These are phyloP conservation scores for Stegastes partitus DNA, from an alignment of 2,113 vertebrate genomes.

Conservation along the genomic window DNA sequence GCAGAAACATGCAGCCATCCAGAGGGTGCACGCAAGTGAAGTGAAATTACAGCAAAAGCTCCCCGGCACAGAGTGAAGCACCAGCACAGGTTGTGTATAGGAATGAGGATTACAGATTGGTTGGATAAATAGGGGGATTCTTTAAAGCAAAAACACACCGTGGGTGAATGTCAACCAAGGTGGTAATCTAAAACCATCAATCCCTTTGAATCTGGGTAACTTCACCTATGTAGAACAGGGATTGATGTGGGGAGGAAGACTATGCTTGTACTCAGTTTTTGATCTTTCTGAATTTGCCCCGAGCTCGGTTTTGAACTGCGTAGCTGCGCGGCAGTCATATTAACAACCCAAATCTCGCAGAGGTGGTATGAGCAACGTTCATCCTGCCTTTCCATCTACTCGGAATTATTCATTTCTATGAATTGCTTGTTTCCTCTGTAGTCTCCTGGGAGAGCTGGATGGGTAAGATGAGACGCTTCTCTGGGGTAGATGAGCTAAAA, in stretches of 20 bases:
- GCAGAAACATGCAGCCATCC: conserved; percentile 77
- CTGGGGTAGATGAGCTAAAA: conserved; percentile 62
- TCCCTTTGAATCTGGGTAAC: conserved; percentile 69
- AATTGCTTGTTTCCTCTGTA: conserved; percentile 71
- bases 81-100: conserved; percentile 69
- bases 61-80: conserved; percentile 55
- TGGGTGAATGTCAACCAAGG: conserved; percentile 72
- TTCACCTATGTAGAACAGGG: conserved; percentile 64
- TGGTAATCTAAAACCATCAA: conserved; percentile 76
- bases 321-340: conserved; percentile 60
- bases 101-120: conserved; percentile 74
- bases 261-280: conserved; percentile 58
- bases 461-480: conserved; percentile 59
- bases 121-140: conserved; percentile 74
- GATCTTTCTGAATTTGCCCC: conserved; percentile 72
- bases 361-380: conserved; percentile 49
- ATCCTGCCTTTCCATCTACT: conserved; percentile 48
- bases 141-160: conserved; percentile 67
- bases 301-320: conserved; percentile 62
- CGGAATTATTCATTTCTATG: conserved; percentile 74
- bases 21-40: conserved; percentile 67
- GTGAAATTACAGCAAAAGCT: conserved; percentile 77
- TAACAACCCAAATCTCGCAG: conserved; percentile 55
- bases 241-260: conserved; percentile 72
- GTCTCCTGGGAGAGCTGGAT: conserved; percentile 53